Evolutionary conservation across 2,888 invertebrate species (phyloP).

Genomic region (Drosophila merina): DNA sequence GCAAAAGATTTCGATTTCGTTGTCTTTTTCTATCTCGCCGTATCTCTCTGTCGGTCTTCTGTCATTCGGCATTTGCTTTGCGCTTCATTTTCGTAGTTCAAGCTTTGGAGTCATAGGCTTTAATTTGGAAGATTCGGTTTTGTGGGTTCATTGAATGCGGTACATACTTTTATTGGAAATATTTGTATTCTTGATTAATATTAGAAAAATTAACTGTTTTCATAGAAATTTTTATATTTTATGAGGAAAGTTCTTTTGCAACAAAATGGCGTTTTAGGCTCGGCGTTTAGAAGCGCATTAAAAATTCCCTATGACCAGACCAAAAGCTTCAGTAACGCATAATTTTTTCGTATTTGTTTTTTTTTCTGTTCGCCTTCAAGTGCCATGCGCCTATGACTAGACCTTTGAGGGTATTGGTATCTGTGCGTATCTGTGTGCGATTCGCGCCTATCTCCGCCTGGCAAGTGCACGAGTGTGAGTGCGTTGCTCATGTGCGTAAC

Average conservation of each 20-base stretch:
- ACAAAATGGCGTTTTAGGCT: no score
- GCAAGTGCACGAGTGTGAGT: constrained; percentile 21
- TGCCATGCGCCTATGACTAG: constrained; percentile 59
- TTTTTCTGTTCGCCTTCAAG: constrained; percentile 37
- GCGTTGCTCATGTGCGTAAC: constrained; percentile 66
- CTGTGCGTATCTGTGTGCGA: constrained; percentile 1
- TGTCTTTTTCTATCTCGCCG: constrained; percentile 31
- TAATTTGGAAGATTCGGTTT: constrained; percentile 14
- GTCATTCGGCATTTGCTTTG: constrained; percentile 53
- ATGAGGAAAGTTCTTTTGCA: no score
- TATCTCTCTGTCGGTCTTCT: constrained; percentile 16
- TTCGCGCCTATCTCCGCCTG: constrained; percentile 28
- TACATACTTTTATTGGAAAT: constrained; percentile 22
- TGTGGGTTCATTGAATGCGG: constrained; percentile 37
- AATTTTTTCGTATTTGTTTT: constrained; percentile 25
- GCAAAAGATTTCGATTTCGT: constrained; percentile 69
- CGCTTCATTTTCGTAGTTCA: constrained; percentile 50
- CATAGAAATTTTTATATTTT: no score
- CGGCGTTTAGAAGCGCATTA: constrained; percentile 49
- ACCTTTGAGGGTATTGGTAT: constrained; percentile 10
- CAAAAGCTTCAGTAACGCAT: constrained; percentile 55
- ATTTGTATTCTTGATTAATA: no score
- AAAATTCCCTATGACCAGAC: constrained; percentile 27
- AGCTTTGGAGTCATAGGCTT: constrained; percentile 22
- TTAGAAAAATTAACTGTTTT: no score